phyloP scores from a whole-genome alignment of 1,140 invertebrate genomes.

The Drosophila watanabei region DNA sequence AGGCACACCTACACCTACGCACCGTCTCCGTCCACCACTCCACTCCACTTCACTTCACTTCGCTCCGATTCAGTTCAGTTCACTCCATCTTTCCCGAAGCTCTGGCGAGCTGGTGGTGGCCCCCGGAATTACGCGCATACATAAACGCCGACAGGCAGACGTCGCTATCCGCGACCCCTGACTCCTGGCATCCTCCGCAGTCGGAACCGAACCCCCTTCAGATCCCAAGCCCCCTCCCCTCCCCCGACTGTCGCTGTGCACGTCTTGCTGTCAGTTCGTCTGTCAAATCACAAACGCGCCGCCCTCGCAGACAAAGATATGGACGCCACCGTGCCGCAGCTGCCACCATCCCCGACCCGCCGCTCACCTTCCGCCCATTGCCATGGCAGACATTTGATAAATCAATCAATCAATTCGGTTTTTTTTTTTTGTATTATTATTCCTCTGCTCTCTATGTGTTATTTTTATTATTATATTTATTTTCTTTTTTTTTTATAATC shows the following conservation, averaged over 20 bases:
- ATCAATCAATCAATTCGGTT: conserved; percentile 80
- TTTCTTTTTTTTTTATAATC: conserved; percentile 74
- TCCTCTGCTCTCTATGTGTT: conserved; percentile 42
- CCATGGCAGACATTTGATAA: conserved; percentile 73
- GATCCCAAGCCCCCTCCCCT: no score
- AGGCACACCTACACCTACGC: conserved; percentile 55
- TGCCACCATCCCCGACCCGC: conserved; percentile 17
- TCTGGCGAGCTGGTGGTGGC: conserved; percentile 24
- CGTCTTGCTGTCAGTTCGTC: conserved; percentile 80
- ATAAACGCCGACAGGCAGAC: conserved; percentile 79
- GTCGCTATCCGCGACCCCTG: conserved; percentile 42
- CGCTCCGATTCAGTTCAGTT: conserved; percentile 48
- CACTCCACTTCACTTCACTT: conserved; percentile 22
- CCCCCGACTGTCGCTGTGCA: conserved; percentile 41
- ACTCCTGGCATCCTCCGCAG: conserved; percentile 6
- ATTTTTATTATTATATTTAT: conserved; percentile 75
- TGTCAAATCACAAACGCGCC: conserved; percentile 81
- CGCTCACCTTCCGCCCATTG: conserved; percentile 38
- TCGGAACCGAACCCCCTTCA: neutral
- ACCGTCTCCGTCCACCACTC: conserved; percentile 16
- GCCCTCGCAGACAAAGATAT: conserved; percentile 60
- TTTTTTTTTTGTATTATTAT: conserved; percentile 21
- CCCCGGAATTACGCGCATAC: conserved; percentile 72
- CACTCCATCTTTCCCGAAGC: conserved; percentile 48
- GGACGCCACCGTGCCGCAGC: conserved; percentile 35